These are phyloP conservation scores for Callorhinus ursinus DNA, from an alignment of 2,113 vertebrate species.

Conservation along the genomic window DNA sequence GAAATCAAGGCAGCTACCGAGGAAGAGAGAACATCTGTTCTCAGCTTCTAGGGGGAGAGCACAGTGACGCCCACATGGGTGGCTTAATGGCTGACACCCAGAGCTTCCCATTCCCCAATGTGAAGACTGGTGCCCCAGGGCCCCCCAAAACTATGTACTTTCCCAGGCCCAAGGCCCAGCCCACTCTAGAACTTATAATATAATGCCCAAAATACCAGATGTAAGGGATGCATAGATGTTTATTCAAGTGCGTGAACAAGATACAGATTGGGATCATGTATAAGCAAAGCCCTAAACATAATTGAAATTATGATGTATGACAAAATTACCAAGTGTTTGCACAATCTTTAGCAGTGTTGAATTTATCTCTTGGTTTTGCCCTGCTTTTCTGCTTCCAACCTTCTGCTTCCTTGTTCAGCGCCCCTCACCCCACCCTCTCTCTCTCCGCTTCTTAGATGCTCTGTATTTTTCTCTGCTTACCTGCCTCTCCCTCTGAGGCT, in stretches of 20 bases:
- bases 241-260: neutral
- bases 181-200: neutral
- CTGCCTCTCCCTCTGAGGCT: neutral
- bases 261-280: neutral
- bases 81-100: neutral
- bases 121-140: neutral
- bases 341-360: neutral
- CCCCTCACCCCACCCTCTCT: neutral
- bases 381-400: neutral
- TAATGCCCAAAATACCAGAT: neutral
- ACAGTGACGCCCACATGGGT: neutral
- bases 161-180: neutral
- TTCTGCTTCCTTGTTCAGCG: neutral
- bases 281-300: neutral
- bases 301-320: neutral
- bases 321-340: neutral
- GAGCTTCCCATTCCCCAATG: neutral
- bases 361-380: neutral
- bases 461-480: neutral
- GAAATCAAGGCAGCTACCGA: slow-evolving; percentile 45
- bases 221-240: neutral
- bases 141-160: neutral
- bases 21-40: neutral
- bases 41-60: neutral
- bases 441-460: neutral